phyloP scores from a whole-genome alignment of 1,140 invertebrate species.

The Diorhabda elongata region DNA sequence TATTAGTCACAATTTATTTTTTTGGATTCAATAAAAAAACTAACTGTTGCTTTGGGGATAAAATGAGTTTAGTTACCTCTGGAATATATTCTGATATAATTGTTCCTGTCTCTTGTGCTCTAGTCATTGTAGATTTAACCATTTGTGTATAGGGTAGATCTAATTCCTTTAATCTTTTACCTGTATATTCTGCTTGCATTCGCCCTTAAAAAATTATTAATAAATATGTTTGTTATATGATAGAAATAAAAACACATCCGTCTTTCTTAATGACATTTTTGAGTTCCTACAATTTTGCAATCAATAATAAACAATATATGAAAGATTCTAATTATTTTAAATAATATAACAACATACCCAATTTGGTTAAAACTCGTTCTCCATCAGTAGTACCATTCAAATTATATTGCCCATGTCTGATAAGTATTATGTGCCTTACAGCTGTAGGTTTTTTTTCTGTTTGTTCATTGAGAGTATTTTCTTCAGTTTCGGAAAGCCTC shows the following conservation, averaged over 20 bases:
- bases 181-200: conserved; percentile 79
- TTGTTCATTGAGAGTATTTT: conserved; percentile 62
- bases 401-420: conserved; percentile 94
- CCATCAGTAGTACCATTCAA: conserved; percentile 66
- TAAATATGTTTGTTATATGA: neutral
- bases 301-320: too few species aligned
- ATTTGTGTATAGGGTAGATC: conserved; percentile 73
- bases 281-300: too few species aligned
- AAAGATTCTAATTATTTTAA: too few species aligned
- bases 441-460: conserved; percentile 66
- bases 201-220: conserved; percentile 54
- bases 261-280: too few species aligned
- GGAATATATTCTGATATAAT: conserved; percentile 71
- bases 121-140: conserved; percentile 86
- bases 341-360: conserved; percentile 53
- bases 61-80: conserved; percentile 42
- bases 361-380: conserved; percentile 72
- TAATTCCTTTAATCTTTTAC: conserved; percentile 68
- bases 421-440: conserved; percentile 79
- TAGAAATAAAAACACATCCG: conserved; percentile 20
- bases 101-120: conserved; percentile 85
- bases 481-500: conserved; percentile 51
- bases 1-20: too few species aligned
- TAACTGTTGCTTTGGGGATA: too few species aligned
- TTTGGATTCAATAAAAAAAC: neutral